Conservation (phyloP, 2,113 vertebrate species). For the Labeo catla region DNA sequence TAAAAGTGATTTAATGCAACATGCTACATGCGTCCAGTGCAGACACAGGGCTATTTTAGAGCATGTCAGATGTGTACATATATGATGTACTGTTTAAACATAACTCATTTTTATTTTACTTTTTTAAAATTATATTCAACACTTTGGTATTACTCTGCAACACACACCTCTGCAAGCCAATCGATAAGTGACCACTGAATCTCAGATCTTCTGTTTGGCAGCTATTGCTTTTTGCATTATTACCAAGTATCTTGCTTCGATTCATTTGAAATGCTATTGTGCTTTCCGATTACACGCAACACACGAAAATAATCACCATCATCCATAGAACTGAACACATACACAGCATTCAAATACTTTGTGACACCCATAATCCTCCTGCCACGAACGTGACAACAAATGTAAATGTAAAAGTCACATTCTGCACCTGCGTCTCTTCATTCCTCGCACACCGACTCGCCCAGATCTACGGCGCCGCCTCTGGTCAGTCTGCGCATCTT, state of each 20-base stretch:
- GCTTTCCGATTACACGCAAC: neutral
- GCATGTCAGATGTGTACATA: constrained; percentile 50
- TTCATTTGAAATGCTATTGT: neutral
- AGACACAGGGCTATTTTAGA: constrained; percentile 24
- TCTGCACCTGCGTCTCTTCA: constrained; percentile 63
- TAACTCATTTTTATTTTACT: constrained; percentile 27
- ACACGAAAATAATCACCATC: constrained; percentile 2
- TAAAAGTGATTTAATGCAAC: neutral
- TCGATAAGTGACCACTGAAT: constrained; percentile 26
- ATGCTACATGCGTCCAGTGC: constrained; percentile 11
- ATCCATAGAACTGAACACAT: constrained; percentile 16
- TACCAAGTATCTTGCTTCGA: constrained; percentile 24
- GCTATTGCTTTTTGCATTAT: constrained; percentile 58
- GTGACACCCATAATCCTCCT: neutral
- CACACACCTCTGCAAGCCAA: constrained; percentile 50
- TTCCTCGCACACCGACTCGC: constrained; percentile 82
- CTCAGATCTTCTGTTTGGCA: constrained; percentile 43
- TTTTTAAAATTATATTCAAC: constrained; percentile 43
- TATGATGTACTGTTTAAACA: constrained; percentile 47
- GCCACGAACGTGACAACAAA: constrained; percentile 12
- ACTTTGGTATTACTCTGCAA: constrained; percentile 73
- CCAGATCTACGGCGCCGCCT: constrained; percentile 81
- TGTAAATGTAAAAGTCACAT: constrained; percentile 14
- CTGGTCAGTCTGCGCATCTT: constrained; percentile 81
- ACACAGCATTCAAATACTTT: constrained; percentile 15